phyloP scores from a whole-genome alignment of 2,113 vertebrate genomes.

The Callionymus lyra region DNA sequence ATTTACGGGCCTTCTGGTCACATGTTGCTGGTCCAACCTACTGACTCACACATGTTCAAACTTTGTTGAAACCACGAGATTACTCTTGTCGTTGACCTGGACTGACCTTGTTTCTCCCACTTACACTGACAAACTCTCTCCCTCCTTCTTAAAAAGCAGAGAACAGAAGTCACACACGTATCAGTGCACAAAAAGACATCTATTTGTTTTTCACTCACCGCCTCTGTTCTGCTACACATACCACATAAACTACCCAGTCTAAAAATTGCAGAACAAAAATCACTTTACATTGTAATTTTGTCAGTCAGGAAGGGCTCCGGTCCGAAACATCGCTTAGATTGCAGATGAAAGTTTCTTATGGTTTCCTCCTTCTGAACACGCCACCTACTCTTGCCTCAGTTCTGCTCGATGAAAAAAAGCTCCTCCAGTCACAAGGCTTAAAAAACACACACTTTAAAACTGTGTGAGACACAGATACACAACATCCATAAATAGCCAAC shows the following conservation, averaged over 20 bases:
- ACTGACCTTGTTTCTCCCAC: no score
- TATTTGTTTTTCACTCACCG: constrained; percentile 20
- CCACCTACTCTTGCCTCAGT: constrained; percentile 33
- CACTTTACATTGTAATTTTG: constrained; percentile 19
- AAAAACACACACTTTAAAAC: constrained; percentile 25
- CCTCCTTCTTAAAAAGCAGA: no score
- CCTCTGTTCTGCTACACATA: no score
- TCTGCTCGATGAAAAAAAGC: constrained; percentile 38
- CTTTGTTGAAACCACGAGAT: no score
- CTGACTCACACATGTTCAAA: no score
- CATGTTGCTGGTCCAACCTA: no score
- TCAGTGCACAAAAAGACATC: constrained; percentile 13
- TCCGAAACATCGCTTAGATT: constrained; percentile 31
- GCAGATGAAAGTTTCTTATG: constrained; percentile 33
- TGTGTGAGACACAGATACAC: no score
- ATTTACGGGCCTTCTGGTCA: no score
- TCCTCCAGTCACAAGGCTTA: constrained; percentile 33
- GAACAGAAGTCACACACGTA: constrained; percentile 1
- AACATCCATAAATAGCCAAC: constrained; percentile 4
- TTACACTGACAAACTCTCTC: no score
- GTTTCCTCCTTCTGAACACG: constrained; percentile 27
- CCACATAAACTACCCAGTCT: constrained; percentile 31
- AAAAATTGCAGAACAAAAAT: constrained; percentile 30
- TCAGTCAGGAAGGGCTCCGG: constrained; percentile 34
- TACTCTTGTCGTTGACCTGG: no score